A percentile compares a stretch with the other conserved stretches of the same genome.
Evolutionary conservation across 2,797 vertebrate species (phyloP).

Genomic region (Acanthiza pusilla): DNA sequence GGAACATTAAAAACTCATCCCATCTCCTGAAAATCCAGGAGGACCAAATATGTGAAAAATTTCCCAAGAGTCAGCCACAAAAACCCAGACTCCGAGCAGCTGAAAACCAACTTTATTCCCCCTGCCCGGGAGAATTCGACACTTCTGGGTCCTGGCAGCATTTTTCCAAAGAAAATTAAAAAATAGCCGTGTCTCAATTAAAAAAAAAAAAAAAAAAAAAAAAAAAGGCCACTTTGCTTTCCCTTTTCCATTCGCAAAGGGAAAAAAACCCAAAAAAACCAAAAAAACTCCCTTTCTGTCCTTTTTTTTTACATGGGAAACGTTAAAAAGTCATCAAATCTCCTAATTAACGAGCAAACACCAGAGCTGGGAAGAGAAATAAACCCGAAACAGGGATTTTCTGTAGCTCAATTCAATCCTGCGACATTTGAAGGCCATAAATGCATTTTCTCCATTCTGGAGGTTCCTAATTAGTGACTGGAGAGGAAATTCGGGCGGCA

Average conservation of each 20-base stretch:
- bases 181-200: not conserved
- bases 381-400: not conserved
- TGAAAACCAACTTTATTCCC: constrained; percentile 58
- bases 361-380: not conserved
- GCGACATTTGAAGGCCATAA: not conserved
- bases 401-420: not conserved
- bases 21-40: constrained; percentile 23
- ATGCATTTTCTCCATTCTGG: not conserved
- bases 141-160: constrained; percentile 38
- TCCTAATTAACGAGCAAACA: constrained; percentile 36
- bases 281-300: not conserved
- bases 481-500: not conserved
- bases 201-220: not conserved
- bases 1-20: not conserved
- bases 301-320: not conserved
- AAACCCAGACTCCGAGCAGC: constrained; percentile 48
- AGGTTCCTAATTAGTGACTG: not conserved
- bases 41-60: constrained; percentile 59
- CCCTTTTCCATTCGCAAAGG: constrained; percentile 6
- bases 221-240: not conserved
- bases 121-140: constrained; percentile 58
- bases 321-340: constrained; percentile 3
- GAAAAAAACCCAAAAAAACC: not conserved
- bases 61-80: constrained; percentile 52
- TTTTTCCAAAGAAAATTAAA: constrained; percentile 44